These are phyloP conservation scores for Allolobophora icterica DNA, from an alignment of 2,888 invertebrate genomes.

Conservation along the genomic window DNA sequence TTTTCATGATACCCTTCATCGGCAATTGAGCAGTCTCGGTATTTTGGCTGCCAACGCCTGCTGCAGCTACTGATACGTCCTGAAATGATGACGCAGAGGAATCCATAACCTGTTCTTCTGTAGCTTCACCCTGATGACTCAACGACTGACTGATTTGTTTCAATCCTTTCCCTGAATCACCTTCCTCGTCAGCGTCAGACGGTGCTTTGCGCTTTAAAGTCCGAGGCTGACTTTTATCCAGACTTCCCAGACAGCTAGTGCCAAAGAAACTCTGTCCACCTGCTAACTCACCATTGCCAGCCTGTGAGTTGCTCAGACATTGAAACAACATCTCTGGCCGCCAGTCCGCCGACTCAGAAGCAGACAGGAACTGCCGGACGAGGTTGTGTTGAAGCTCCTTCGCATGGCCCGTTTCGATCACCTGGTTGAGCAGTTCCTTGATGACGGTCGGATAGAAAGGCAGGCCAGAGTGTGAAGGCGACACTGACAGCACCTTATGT, in stretches of 20 bases:
- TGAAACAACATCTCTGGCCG: not conserved
- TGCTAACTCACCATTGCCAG: not conserved
- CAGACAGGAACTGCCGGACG: conserved; percentile 26
- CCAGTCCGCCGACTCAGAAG: not conserved
- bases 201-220: not conserved
- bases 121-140: not conserved
- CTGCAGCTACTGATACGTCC: not conserved
- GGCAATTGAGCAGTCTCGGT: not conserved
- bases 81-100: not conserved
- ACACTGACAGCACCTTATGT: not conserved
- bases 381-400: conserved; percentile 37
- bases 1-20: not conserved
- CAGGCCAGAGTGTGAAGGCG: not conserved
- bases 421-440: conserved; percentile 52
- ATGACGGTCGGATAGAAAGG: conserved; percentile 52
- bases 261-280: not conserved
- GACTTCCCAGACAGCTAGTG: not conserved
- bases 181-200: not conserved
- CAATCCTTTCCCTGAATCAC: conserved; percentile 14
- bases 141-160: not conserved
- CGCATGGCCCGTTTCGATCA: conserved; percentile 37
- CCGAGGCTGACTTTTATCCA: not conserved
- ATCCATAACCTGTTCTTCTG: not conserved
- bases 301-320: not conserved
- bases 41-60: not conserved